phyloP scores from a whole-genome alignment of 2,797 vertebrate species.

The Thripadectes ignobilis region DNA sequence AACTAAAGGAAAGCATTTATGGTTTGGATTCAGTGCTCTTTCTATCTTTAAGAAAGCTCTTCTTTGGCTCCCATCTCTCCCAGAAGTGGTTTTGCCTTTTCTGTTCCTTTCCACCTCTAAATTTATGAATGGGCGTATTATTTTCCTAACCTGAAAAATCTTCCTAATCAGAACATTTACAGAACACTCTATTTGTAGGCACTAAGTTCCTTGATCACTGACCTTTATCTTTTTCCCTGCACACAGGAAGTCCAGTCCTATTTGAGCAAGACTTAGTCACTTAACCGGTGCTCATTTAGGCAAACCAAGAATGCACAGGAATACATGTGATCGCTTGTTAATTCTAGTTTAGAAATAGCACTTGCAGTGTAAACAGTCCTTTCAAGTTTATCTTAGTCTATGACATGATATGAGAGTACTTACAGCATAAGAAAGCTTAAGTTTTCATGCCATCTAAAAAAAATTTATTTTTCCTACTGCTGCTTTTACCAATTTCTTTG shows the following conservation, averaged over 20 bases:
- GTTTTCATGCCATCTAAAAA: neutral
- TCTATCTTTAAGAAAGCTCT: neutral
- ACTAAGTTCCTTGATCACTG: constrained; percentile 24
- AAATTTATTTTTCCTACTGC: neutral
- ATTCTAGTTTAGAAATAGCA: neutral
- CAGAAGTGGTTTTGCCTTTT: neutral
- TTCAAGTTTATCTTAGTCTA: neutral
- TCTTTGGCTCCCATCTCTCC: neutral
- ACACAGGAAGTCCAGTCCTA: neutral
- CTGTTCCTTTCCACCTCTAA: neutral
- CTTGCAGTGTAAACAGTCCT: neutral
- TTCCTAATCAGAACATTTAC: neutral
- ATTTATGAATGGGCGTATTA: neutral
- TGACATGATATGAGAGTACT: neutral
- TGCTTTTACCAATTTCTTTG: neutral
- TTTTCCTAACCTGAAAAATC: neutral
- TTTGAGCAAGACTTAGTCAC: neutral
- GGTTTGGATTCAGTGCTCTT: neutral
- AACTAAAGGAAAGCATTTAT: neutral
- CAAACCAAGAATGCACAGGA: neutral
- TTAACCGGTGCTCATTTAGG: neutral
- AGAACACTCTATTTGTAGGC: constrained; percentile 1
- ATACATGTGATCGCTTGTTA: neutral
- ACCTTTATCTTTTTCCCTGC: neutral
- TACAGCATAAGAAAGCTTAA: neutral